Base-by-base conservation (phyloP, 2,113 vertebrate species). In the Aegypius monachus region DNA sequence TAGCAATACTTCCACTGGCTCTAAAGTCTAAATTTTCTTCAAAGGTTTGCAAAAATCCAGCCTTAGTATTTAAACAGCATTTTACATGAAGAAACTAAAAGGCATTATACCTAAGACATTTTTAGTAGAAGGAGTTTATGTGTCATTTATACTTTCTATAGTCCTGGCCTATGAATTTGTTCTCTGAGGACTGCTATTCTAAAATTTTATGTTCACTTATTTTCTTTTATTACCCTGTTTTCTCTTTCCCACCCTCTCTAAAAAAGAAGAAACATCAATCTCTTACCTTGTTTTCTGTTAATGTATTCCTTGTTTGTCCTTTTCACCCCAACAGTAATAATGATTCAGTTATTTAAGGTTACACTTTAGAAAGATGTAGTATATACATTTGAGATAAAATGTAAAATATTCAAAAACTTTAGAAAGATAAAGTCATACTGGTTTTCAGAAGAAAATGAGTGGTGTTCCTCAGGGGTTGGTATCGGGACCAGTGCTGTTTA, bases 401-500 rank as follows among this genome's bases (percentile, higher is more conserved):
- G 2, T 62, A 62, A 85, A 11, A 47, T 59, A 55, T 40, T 59
- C 3, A 38, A n/a, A 73, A 82, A 5, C 14, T 65, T 81, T 48
- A 80, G 43, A 63, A 81, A 71, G 19, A 66, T 27, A 50, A 96
- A 79, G 2, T 8, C 15, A 42, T 15, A 34, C 6, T 34, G 9
- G 1, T 56, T 92, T 74, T 65, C n/a, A 90, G 20, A 63, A 59
- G 20, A n/a, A 75, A 88, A 79, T 7, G 13, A 59, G 18, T 26
- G 18, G 8, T 23, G 7, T 29, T 68, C 6, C 27, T 68, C 18
- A 48, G 45, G 16, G n/a, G 19, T 3, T 11, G 12, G 7, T 53
- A 4, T 3, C 34, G 21, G 17, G 12, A 70, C 11, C 0, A 4
- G 9, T 0, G 0, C 11, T 38, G 6, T 15, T 50, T 19, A 22